Conservation (phyloP, 2,113 vertebrate species). For the rat (Rattus norvegicus) region GRCr8 NC_086027.1:40470001-40470500, state of each 20-base stretch:
- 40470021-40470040: not conserved
- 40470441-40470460: not conserved
- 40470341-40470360: not conserved
- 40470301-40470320: not conserved
- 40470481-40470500: not conserved
- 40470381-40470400: too few relatives aligned
- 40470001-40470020: conserved; percentile 2
- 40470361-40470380: not conserved
- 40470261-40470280: not conserved
- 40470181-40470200: not conserved
- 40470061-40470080: conserved; percentile 1
- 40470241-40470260: not conserved
- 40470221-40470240: not conserved
- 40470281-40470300: not conserved
- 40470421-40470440: not conserved
- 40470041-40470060: not conserved
- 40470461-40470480: not conserved
- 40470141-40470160: not conserved
- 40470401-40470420: not conserved
- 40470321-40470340: not conserved
- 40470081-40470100: not conserved
- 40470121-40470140: not conserved
- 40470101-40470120: not conserved
- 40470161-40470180: not conserved
- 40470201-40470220: not conserved